Evolutionary conservation across 2,797 vertebrate genomes (phyloP).

Genomic region (Sebastolobus altivelis): DNA sequence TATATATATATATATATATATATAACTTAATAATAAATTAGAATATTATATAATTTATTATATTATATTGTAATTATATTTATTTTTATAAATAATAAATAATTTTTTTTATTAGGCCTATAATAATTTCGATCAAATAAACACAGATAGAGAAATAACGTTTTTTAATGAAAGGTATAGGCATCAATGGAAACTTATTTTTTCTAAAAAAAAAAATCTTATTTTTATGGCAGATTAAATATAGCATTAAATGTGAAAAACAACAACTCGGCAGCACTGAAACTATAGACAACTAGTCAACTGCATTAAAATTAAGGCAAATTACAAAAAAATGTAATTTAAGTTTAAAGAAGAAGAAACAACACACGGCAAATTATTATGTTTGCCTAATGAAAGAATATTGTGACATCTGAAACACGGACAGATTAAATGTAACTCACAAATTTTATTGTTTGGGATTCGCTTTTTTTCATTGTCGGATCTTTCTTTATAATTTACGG

Average conservation of each 20-base stretch:
- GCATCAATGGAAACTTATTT: not conserved
- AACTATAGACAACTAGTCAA: not conserved
- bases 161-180: not conserved
- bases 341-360: not conserved
- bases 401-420: not conserved
- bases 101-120: no score
- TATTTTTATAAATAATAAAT: no score
- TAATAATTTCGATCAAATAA: slow-evolving; percentile 1
- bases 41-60: no score
- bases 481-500: not conserved
- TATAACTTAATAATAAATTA: no score
- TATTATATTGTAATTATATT: no score
- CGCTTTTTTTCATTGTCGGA: not conserved
- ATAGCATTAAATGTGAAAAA: not conserved
- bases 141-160: not conserved
- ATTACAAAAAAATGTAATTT: not conserved
- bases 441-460: not conserved
- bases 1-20: no score
- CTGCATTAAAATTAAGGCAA: not conserved
- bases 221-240: not conserved
- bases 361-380: no score
- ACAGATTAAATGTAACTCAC: no score
- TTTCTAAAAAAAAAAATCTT: no score
- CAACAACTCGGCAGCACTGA: not conserved
- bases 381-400: not conserved